phyloP scores from a whole-genome alignment of 2,888 invertebrate species.

The Agrochola lychnidis region DNA sequence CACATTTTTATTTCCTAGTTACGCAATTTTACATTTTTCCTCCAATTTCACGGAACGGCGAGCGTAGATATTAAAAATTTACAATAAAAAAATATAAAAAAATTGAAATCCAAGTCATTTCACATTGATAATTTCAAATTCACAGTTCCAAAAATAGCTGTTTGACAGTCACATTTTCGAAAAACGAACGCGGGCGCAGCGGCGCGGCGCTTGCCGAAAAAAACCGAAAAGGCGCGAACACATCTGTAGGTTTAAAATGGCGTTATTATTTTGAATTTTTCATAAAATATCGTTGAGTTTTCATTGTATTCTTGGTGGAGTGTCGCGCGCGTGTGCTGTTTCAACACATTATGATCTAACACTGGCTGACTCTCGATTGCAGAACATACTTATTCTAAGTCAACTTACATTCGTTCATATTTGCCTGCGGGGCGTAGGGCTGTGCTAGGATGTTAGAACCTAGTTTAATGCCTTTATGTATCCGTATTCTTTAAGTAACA shows the following conservation, averaged over 20 bases:
- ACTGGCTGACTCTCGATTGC: slow-evolving; percentile 90
- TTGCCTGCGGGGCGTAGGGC: slow-evolving; percentile 90
- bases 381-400: slow-evolving; percentile 91
- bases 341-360: slow-evolving; percentile 91
- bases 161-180: slow-evolving; percentile 77
- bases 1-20: slow-evolving; percentile 76
- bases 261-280: slow-evolving; percentile 67
- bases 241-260: slow-evolving; percentile 62
- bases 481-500: slow-evolving; percentile 59
- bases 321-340: slow-evolving; percentile 89
- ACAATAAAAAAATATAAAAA: slow-evolving; percentile 62
- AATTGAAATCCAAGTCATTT: slow-evolving; percentile 61
- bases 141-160: slow-evolving; percentile 68
- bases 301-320: slow-evolving; percentile 83
- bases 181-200: slow-evolving; percentile 62
- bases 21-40: slow-evolving; percentile 79
- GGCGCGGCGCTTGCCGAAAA: slow-evolving; percentile 58
- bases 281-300: slow-evolving; percentile 71
- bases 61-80: slow-evolving; percentile 68
- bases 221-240: slow-evolving; percentile 72
- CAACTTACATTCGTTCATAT: slow-evolving; percentile 91
- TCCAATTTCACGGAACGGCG: slow-evolving; percentile 82
- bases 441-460: slow-evolving; percentile 83
- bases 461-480: slow-evolving; percentile 63
- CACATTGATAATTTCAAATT: slow-evolving; percentile 59